Evolutionary conservation across 2,113 vertebrate genomes (phyloP).

Genomic region (Charadrius vociferus): DNA sequence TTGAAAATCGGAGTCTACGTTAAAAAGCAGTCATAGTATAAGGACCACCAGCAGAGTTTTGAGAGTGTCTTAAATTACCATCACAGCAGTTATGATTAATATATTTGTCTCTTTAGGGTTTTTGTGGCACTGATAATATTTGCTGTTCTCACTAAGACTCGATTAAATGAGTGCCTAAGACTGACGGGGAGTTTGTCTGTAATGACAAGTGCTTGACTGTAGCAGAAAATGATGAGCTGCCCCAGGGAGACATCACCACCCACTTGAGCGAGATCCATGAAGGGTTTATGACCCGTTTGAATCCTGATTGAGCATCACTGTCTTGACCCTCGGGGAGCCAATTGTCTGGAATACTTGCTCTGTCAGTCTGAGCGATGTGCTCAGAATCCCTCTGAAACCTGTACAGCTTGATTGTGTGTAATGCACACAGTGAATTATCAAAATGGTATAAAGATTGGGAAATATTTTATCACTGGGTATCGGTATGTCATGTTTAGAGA

Average conservation of each 20-base stretch:
- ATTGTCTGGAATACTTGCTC: slow-evolving; percentile 80
- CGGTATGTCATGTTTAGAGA: background rate
- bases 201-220: slow-evolving; percentile 79
- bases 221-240: slow-evolving; percentile 77
- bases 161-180: slow-evolving; percentile 73
- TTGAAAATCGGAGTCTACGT: background rate
- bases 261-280: slow-evolving; percentile 79
- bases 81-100: slow-evolving; percentile 40
- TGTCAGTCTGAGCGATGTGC: slow-evolving; percentile 80
- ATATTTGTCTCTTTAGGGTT: slow-evolving; percentile 67
- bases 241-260: slow-evolving; percentile 80
- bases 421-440: slow-evolving; percentile 67
- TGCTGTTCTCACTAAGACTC: slow-evolving; percentile 57
- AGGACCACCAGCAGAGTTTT: slow-evolving; percentile 9
- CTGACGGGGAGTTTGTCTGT: slow-evolving; percentile 76
- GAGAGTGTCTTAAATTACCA: slow-evolving; percentile 29
- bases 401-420: slow-evolving; percentile 61
- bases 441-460: slow-evolving; percentile 29
- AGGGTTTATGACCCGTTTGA: slow-evolving; percentile 83
- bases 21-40: background rate
- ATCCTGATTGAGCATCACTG: slow-evolving; percentile 79
- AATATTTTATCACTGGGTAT: slow-evolving; percentile 14
- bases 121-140: slow-evolving; percentile 54
- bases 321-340: slow-evolving; percentile 80
- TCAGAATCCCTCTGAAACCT: slow-evolving; percentile 73